Evolutionary conservation across 2,888 invertebrate species (phyloP), one percentile per base, ranked within the genome.

Genomic region (Carterocephalus palaemon): DNA sequence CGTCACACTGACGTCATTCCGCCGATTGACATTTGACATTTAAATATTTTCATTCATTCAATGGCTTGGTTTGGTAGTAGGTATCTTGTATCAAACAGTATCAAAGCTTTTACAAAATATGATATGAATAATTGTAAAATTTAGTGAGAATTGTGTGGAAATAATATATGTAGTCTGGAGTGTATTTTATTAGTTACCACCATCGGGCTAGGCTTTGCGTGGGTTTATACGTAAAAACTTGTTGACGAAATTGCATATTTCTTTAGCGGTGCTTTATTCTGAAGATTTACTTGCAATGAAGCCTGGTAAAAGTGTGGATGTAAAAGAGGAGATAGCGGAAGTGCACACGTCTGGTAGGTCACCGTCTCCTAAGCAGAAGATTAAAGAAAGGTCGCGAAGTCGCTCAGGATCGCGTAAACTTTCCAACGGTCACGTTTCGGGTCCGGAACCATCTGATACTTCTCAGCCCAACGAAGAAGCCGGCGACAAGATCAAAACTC

Each of bases 1-100:
- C 80, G 80, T 81, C 76, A 76, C 49, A 52, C 51, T 76, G 80
- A 80, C 81, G 80, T 82, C 80, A 81, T 64, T 46, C n/a, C n/a
- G 45, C 50, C 36, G 46, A 43, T 42, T 64, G 62, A 60, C 66
- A 58, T 68, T 64, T 78, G 62, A 62, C 63, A 66, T 68, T 67
- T n/a, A n/a, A n/a, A n/a, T n/a, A n/a, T n/a, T n/a, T n/a, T n/a
- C n/a, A n/a, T n/a, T n/a, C n/a, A n/a, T n/a, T 63, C 42, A 52
- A 47, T 39, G 46, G 43, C 33, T 48, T 49, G 51, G 47, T 59
- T 62, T 61, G 56, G 56, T 63, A 53, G 56, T 53, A 41, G 37
- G n/a, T n/a, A n/a, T n/a, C n/a, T n/a, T n/a, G n/a, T n/a, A n/a
- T n/a, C n/a, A n/a, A n/a, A n/a, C n/a, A n/a, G n/a, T n/a, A n/a